phyloP scores from a whole-genome alignment of 2,888 invertebrate species.

The Drosophila pseudotakahashii region DNA sequence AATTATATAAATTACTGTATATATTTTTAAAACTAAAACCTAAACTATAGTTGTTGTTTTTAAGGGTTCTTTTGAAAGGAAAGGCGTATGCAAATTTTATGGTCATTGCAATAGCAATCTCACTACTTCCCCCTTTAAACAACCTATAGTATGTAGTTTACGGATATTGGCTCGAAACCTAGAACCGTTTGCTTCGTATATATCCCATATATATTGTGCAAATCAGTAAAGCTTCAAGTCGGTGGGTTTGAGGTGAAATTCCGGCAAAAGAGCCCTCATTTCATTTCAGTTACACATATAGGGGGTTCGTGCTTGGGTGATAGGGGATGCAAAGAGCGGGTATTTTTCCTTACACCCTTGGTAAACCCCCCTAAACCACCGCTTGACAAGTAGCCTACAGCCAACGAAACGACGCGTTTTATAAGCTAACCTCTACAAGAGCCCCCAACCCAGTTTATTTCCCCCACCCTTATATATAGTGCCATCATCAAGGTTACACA shows the following conservation, averaged over 20 bases:
- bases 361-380: not conserved
- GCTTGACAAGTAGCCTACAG: conserved; percentile 53
- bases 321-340: conserved; percentile 13
- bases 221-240: conserved; percentile 49
- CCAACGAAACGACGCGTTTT: conserved; percentile 55
- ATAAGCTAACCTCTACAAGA: conserved; percentile 53
- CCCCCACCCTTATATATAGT: conserved; percentile 22
- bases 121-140: not conserved
- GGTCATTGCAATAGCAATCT: conserved; percentile 18
- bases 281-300: conserved; percentile 34
- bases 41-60: no score
- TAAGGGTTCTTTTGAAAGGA: not conserved
- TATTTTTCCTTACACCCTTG: conserved; percentile 1
- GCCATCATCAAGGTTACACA: conserved; percentile 50
- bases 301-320: not conserved
- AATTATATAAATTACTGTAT: no score
- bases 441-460: conserved; percentile 5
- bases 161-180: conserved; percentile 10
- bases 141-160: not conserved
- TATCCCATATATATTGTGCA: conserved; percentile 41
- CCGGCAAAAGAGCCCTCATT: conserved; percentile 45
- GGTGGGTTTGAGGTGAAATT: conserved; percentile 21
- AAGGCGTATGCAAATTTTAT: conserved; percentile 48
- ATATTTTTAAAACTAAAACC: no score
- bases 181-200: conserved; percentile 9